Evolutionary conservation across 1,140 invertebrate species (phyloP).

Genomic region (Caenorhabditis remanei): DNA sequence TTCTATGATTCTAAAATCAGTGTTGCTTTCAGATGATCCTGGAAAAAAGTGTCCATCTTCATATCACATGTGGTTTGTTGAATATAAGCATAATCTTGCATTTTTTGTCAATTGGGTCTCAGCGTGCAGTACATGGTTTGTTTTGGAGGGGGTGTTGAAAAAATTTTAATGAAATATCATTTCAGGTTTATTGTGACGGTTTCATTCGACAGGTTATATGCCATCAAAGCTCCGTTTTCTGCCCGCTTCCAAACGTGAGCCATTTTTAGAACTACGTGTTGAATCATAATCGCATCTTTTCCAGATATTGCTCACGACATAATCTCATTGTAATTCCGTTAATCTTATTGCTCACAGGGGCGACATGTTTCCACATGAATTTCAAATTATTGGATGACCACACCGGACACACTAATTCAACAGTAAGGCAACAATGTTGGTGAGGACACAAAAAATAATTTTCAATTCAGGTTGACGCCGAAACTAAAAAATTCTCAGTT

Average conservation of each 20-base stretch:
- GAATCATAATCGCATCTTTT: constrained; percentile 26
- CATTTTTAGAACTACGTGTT: background rate
- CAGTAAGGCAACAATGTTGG: too few species aligned
- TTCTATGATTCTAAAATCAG: too few species aligned
- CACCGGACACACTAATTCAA: too few species aligned
- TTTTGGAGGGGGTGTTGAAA: background rate
- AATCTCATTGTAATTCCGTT: constrained; percentile 2
- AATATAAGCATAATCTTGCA: background rate
- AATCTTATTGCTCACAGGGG: background rate
- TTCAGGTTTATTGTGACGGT: constrained; percentile 38
- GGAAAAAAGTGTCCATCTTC: background rate
- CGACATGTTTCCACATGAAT: constrained; percentile 35
- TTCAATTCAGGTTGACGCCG: background rate
- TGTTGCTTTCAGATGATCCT: constrained; percentile 5
- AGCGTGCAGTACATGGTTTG: constrained; percentile 18
- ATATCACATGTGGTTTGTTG: background rate
- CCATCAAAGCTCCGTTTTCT: constrained; percentile 48
- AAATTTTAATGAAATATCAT: background rate
- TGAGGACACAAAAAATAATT: background rate
- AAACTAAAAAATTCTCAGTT: background rate
- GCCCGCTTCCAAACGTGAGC: constrained; percentile 23
- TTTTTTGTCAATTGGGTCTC: constrained; percentile 29
- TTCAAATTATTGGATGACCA: constrained; percentile 31
- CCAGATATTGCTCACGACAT: constrained; percentile 8
- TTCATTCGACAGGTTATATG: constrained; percentile 27